Percentiles rank a stretch among this genome's conserved stretches.
Evolutionary conservation across 2,797 vertebrate species (phyloP).

Genomic region (Trematomus bernacchii): DNA sequence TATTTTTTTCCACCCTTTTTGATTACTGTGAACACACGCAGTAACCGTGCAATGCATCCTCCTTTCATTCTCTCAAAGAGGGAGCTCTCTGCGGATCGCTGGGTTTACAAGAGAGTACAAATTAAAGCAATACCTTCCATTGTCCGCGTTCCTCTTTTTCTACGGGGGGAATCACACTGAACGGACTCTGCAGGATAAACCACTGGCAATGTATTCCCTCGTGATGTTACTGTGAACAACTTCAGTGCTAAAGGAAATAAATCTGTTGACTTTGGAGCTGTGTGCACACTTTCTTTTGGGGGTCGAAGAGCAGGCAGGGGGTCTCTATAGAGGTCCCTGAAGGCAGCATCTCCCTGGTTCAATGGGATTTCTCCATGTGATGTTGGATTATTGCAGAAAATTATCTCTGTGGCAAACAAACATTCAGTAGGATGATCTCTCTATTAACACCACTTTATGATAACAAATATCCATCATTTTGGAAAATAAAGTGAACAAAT

Average conservation of each 20-base stretch:
- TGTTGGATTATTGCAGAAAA: too few relatives aligned
- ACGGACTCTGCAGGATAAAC: constrained; percentile 86
- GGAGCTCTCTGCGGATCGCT: constrained; percentile 76
- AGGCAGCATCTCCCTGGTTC: too few relatives aligned
- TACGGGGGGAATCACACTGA: constrained; percentile 85
- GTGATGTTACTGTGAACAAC: constrained; percentile 97
- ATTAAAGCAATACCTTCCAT: constrained; percentile 94
- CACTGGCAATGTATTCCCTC: constrained; percentile 90
- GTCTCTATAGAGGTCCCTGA: too few relatives aligned
- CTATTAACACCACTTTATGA: too few relatives aligned
- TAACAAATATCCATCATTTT: too few relatives aligned
- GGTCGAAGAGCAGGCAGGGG: too few relatives aligned
- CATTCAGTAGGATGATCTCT: too few relatives aligned
- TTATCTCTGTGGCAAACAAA: too few relatives aligned
- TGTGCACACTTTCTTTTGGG: constrained; percentile 5
- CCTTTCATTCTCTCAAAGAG: constrained; percentile 81
- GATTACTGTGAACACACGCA: constrained; percentile 55
- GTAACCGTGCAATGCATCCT: constrained; percentile 62
- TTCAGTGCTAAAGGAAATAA: constrained; percentile 96
- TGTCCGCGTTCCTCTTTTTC: constrained; percentile 91
- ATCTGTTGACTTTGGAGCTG: constrained; percentile 90
- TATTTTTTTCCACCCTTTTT: constrained; percentile 42
- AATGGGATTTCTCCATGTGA: too few relatives aligned
- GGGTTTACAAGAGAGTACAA: constrained; percentile 84
- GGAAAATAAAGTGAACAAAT: too few relatives aligned